A percentile compares a stretch with the other conserved stretches of the same genome.
These are phyloP conservation scores for Mirounga angustirostris DNA, from an alignment of 2,113 vertebrate species.

Conservation along the genomic window DNA sequence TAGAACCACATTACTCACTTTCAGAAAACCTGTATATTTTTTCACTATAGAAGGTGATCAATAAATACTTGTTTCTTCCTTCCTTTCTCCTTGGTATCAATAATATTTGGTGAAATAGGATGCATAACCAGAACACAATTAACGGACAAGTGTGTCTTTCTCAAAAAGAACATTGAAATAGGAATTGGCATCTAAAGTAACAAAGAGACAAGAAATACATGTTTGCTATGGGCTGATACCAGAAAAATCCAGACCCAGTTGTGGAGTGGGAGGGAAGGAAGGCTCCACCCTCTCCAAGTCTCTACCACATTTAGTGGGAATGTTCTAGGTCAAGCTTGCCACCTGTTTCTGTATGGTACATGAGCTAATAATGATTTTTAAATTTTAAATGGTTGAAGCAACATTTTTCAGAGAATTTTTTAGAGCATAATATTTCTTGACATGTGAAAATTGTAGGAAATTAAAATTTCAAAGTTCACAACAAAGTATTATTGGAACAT, in stretches of 20 bases:
- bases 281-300: background rate
- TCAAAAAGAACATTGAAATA: slow-evolving; percentile 20
- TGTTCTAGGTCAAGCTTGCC: background rate
- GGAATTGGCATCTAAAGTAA: background rate
- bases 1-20: background rate
- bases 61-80: background rate
- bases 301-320: background rate
- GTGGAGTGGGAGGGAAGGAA: background rate
- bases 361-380: background rate
- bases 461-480: background rate
- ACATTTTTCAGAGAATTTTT: background rate
- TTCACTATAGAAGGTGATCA: background rate
- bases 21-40: background rate
- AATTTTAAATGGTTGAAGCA: background rate
- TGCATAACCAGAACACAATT: background rate
- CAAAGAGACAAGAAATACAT: background rate
- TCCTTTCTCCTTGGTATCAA: slow-evolving; percentile 22
- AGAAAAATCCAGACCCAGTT: background rate
- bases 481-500: background rate
- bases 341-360: background rate
- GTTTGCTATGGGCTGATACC: background rate
- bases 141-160: background rate
- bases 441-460: background rate
- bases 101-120: background rate
- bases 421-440: background rate